Base-by-base conservation (phyloP, 2,797 vertebrate species). In the Tokudaia muenninki region DNA sequence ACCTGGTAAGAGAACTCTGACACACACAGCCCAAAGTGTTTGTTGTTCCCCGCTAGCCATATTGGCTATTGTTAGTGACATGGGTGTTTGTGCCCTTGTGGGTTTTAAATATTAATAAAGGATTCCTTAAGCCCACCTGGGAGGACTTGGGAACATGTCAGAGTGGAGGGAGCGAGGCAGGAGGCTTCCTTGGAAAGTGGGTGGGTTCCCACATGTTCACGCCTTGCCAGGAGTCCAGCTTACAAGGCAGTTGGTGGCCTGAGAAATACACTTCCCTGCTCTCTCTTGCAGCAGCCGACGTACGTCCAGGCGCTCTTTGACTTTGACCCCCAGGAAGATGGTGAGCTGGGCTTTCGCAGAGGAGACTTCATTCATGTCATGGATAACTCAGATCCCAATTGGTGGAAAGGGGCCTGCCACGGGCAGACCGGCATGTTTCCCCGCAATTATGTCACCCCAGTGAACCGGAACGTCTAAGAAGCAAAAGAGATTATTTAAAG, bases 401-500 rank as follows among this genome's bases (percentile, higher is more conserved):
- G 99, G 99, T 99, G 99, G 99, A 99, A 99, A 98, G 99, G 99
- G 96, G 99, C 99, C 65, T 99, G 99, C 98, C 99, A 99, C 4
- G 99, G 99, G 98, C 99, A 99, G 97, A 99, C 99, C 93, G 99
- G 99, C 99, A 99, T 99, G 99, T 99, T 99, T 98, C 99, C 99
- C 72, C 99, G 99, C 98, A 99, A 99, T 98, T 99, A 99, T 26
- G 99, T 99, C 98, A 99, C 99, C 93, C 99, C 99, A 0, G 99
- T 99, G 98, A 99, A 99, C 98, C 99, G 99, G 99, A 99, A 99
- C 98, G 99, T 99, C 99, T 99, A 99, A 99, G 98, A 98, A 96
- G 87, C 98, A 93, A 97, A 98, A 97, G 97, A 98, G 97, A 97
- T 98, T 98, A 98, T 98, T 98, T 98, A 98, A 99, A 97, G 98